These are phyloP conservation scores for Diphyllodes magnificus DNA, from an alignment of 2,113 vertebrate genomes.

Conservation along the genomic window DNA sequence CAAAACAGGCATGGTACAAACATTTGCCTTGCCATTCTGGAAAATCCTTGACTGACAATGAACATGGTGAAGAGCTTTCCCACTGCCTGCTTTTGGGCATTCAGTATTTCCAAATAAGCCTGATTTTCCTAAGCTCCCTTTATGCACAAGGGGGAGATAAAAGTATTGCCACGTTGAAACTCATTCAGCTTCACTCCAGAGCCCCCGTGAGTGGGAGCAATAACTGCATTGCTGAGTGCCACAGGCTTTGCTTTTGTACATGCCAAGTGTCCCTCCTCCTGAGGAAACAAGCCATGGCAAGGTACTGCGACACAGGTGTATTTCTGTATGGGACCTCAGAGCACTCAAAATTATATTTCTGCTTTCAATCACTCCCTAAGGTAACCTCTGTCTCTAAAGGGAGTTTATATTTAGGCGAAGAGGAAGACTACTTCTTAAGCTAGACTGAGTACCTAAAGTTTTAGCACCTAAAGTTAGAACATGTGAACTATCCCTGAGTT, in stretches of 20 bases:
- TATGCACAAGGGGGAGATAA: neutral
- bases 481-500: neutral
- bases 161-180: accelerated
- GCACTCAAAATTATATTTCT: neutral
- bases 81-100: neutral
- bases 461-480: neutral
- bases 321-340: neutral
- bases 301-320: neutral
- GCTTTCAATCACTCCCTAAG: neutral
- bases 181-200: neutral
- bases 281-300: neutral
- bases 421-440: neutral
- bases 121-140: neutral
- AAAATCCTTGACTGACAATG: neutral
- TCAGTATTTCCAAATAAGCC: neutral
- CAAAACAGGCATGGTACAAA: neutral
- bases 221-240: neutral
- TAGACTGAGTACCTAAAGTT: neutral
- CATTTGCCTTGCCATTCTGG: neutral
- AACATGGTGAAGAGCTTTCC: neutral
- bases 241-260: neutral
- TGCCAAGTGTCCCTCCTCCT: neutral
- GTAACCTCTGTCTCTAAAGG: neutral
- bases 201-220: neutral
- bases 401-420: neutral